Evolutionary conservation across 2,888 invertebrate genomes (phyloP).

Genomic region (Pollenia griseotomentosa): DNA sequence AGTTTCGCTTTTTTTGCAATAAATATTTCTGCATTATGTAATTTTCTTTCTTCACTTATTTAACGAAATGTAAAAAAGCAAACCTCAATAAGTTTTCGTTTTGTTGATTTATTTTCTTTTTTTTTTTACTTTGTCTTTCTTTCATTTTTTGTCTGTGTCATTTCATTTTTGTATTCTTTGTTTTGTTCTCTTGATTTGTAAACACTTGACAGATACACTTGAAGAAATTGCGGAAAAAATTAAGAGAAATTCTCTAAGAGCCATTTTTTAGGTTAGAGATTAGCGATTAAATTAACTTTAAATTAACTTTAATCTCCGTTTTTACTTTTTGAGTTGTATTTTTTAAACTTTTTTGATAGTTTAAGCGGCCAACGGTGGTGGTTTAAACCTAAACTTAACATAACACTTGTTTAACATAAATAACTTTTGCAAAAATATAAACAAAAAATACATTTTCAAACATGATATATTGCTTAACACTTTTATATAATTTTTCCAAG

Average conservation of each 20-base stretch:
- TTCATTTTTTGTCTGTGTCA: slow-evolving; percentile 31
- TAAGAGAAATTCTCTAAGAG: neutral
- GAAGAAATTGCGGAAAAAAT: slow-evolving; percentile 12
- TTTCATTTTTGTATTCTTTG: slow-evolving; percentile 57
- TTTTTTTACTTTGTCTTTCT: slow-evolving; percentile 7
- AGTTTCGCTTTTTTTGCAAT: slow-evolving; percentile 21
- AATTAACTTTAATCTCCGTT: too few relatives aligned
- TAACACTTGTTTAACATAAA: too few relatives aligned
- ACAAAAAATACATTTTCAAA: too few relatives aligned
- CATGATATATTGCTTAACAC: too few relatives aligned
- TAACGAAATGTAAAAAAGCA: neutral
- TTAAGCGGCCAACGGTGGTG: too few relatives aligned
- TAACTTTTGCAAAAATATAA: too few relatives aligned
- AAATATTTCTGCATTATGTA: slow-evolving; percentile 59
- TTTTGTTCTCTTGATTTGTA: slow-evolving; percentile 68
- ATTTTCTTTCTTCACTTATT: slow-evolving; percentile 43
- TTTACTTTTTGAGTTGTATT: too few relatives aligned
- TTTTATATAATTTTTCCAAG: too few relatives aligned
- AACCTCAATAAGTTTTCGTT: slow-evolving; percentile 29
- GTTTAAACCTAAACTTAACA: too few relatives aligned
- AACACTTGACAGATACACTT: slow-evolving; percentile 31
- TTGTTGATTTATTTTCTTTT: slow-evolving; percentile 34
- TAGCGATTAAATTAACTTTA: too few relatives aligned
- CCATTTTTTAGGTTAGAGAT: too few relatives aligned
- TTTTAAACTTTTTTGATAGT: too few relatives aligned